These are phyloP conservation scores for Tachyglossus aculeatus DNA, from an alignment of 2,797 vertebrate genomes.

Conservation along the genomic window DNA sequence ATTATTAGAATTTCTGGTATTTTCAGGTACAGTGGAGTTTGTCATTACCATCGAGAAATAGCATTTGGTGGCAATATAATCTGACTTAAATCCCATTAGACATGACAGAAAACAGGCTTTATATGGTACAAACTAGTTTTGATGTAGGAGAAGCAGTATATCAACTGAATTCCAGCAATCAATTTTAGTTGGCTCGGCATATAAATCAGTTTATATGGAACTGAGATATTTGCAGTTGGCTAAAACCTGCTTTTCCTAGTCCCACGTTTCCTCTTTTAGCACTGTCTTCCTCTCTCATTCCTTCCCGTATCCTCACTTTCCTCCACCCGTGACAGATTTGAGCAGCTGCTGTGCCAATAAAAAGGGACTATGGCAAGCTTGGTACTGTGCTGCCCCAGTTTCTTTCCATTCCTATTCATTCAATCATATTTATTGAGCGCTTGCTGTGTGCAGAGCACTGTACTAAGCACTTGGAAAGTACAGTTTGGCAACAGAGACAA, in stretches of 20 bases:
- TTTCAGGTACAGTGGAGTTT: not conserved
- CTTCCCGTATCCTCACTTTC: not conserved
- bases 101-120: conserved; percentile 10
- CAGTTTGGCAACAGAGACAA: no score
- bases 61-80: not conserved
- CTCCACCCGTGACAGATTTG: no score
- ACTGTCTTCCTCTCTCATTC: not conserved
- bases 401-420: no score
- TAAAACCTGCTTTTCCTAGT: not conserved
- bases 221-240: conserved; percentile 11
- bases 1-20: not conserved
- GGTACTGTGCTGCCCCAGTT: no score
- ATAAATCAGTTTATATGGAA: no score
- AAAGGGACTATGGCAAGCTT: no score
- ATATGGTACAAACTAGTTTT: conserved; percentile 19
- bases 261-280: not conserved
- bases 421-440: no score
- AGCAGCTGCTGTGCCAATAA: no score
- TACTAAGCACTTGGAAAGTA: no score
- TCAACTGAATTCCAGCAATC: not conserved
- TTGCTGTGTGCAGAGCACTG: no score
- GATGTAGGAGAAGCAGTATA: conserved; percentile 23
- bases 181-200: not conserved
- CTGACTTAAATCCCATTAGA: conserved; percentile 9
- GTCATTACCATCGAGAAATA: not conserved